Base-by-base conservation (phyloP, 2,888 invertebrate genomes). In the Tetrapedia diversipes region DNA sequence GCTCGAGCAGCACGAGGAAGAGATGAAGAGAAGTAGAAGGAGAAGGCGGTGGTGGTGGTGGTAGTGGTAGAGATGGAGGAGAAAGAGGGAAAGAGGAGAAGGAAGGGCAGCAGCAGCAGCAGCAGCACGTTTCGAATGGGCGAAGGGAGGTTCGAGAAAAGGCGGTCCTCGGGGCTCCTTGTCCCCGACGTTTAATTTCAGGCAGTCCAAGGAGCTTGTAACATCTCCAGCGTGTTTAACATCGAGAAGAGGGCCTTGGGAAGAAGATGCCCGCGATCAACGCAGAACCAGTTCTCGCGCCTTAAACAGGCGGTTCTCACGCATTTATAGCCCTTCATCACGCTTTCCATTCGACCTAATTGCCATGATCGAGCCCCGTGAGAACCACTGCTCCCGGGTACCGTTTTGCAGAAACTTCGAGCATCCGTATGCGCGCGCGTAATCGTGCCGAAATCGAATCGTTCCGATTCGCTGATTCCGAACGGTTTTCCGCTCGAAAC, bases 241-340 rank as follows among this genome's bases (percentile, higher is more conserved):
- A 75, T 78, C 69, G 76, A 75, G 71, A 66, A 66, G 74, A 64
- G 81, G 77, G 75, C 77, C 85, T 81, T 78, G 86, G 79, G 70
- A 81, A 77, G 85, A 86, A 76, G 83, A 81, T 79, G 81, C 71
- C 65, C 76, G 76, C 78, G 82, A 82, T 81, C 81, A 60, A 72
- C 34, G 69, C 75, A 86, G 89, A 89, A 89, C 89, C 89, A 88
- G 89, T 89, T 89, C 86, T 89, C 87, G 89, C 88, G 88, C 85
- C 84, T 85, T 87, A 88, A 89, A 88, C 87, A 82, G 81, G 80
- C 84, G 89, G 89, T 89, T 89, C 89, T 89, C 89, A 89, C 88
- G 87, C 85, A 74, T 85, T 68, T 80, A 79, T 70, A 59, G 75
- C 79, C 79, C 72, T 73, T 69, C 80, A 60, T 70, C 80, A 53